Base-by-base conservation (phyloP, 2,888 invertebrate genomes). In the Diarsia mendica region DNA sequence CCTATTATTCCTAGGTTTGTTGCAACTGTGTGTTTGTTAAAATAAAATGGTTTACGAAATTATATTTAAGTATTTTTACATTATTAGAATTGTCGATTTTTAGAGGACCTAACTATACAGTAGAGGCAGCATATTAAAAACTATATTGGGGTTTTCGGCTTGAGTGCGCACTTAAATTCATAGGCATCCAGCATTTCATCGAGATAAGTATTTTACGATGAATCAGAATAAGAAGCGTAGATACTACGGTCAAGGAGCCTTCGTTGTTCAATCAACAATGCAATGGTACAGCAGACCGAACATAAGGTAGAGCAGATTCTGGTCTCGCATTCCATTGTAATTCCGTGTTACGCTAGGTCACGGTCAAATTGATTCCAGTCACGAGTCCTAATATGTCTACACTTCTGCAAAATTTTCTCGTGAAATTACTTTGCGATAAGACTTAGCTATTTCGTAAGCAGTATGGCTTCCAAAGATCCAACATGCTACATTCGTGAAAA, bases 41-140 rank as follows among this genome's bases (percentile, higher is more conserved):
- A 79, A 51, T 48, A 80, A 55, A 63, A 39, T 28, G 39, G 13
- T 63, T 48, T 23, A 10, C 20, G 33, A 58, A 18, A n/a, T 58
- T 10, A 3, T 80, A 48, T 4, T 3, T 65, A 65, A 44, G 8
- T 76, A 82, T 78, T 53, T 71, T 53, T 83, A 80, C 72, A 78
- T 39, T 10, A 49, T 20, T 49, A 23, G n/a, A 81, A 65, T 75
- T 0, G 23, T 66, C 20, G 48, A 55, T 49, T 46, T 73, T 49
- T 49, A 44, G 39, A 44, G 13, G 18, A 13, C 0, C 51, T 82
- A 79, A 28, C 39, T 65, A 44, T 15, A 2, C 44, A 1, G 0
- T 61, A 49, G 23, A 66, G 65, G 77, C 67, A 82, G 76, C 68
- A 81, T 67, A 61, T 58, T 64, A 39, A 51, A 66, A 61, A 61